Base-by-base conservation (phyloP, 2,797 vertebrate species). In the Uromys caudimaculatus region DNA sequence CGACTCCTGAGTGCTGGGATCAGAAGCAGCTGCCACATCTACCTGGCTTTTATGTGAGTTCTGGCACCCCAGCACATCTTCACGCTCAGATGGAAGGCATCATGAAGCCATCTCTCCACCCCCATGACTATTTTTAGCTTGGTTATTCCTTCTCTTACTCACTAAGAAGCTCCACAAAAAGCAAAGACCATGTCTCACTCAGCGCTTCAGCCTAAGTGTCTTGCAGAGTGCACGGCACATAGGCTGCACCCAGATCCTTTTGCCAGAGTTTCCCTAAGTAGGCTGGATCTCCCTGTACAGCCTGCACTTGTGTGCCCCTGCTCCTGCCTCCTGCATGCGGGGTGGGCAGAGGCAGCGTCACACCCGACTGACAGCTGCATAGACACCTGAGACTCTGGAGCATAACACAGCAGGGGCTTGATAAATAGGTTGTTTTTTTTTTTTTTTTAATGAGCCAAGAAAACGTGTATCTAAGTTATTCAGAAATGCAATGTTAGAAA, bases 201-300 rank as follows among this genome's bases (percentile, higher is more conserved):
- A 32, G 11, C 0, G 24, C 0, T 38, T 58, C 29, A 38, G 24
- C 14, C 10, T 2, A 1, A 2, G 62, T 9, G 38, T 56, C 81
- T 0, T 35, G 35, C 9, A 13, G 35, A 41, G 19, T 0, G 0
- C 21, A 5, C 23, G 44, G 73, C 23, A 79, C 6, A 0, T 0
- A 10, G 13, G 3, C 8, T 8, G n/a, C 24, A 47, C 52, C 86
- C 64, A 88, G 7, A 38, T 10, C 71, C 6, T 35, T 38, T 52
- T 52, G 27, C 3, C 12, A 58, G 32, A 27, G 21, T 87, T 52
- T 87, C 41, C 9, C 54, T 17, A 17, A 8, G 41, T 10, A 35
- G 54, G 27, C 17, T 35, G 41, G 58, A 9, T n/a, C 19, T 47
- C 41, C 32, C 32, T 17, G 29, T 19, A 50, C 41, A 24, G 88